These are phyloP conservation scores for Brachyopa scutellaris DNA, from an alignment of 2,888 invertebrate species.

Conservation along the genomic window DNA sequence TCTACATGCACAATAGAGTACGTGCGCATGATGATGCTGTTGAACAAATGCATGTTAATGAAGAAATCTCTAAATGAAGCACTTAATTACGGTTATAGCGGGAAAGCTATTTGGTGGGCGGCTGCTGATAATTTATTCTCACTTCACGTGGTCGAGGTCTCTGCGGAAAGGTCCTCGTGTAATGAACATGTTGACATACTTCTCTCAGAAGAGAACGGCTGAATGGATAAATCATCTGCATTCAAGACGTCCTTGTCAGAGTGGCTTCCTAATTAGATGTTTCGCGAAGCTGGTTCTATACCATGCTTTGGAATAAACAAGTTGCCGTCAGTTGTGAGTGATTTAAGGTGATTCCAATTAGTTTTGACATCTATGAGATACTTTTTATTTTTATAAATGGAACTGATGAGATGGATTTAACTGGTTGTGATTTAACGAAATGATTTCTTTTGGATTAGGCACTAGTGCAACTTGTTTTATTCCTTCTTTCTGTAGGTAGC, in stretches of 20 bases:
- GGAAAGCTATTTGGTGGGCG: slow-evolving; percentile 46
- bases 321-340: not conserved
- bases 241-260: not conserved
- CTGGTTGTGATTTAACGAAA: too few relatives aligned
- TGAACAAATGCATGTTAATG: slow-evolving; percentile 43
- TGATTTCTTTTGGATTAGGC: too few relatives aligned
- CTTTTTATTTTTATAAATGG: too few relatives aligned
- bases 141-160: not conserved
- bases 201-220: not conserved
- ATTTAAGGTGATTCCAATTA: not conserved
- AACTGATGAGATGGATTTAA: too few relatives aligned
- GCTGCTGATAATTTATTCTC: slow-evolving; percentile 5
- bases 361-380: not conserved
- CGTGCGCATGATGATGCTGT: slow-evolving; percentile 28
- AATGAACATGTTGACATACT: slow-evolving; percentile 32
- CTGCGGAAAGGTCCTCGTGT: slow-evolving; percentile 1
- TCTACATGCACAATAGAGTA: slow-evolving; percentile 27
- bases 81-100: slow-evolving; percentile 49
- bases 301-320: not conserved
- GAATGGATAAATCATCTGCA: slow-evolving; percentile 10
- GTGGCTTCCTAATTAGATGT: not conserved
- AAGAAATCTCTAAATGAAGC: slow-evolving; percentile 47
- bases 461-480: too few relatives aligned
- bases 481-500: too few relatives aligned
- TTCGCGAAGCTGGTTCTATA: not conserved